Conservation (phyloP, 2,113 vertebrate species). For the Pholis gunnellus region DNA sequence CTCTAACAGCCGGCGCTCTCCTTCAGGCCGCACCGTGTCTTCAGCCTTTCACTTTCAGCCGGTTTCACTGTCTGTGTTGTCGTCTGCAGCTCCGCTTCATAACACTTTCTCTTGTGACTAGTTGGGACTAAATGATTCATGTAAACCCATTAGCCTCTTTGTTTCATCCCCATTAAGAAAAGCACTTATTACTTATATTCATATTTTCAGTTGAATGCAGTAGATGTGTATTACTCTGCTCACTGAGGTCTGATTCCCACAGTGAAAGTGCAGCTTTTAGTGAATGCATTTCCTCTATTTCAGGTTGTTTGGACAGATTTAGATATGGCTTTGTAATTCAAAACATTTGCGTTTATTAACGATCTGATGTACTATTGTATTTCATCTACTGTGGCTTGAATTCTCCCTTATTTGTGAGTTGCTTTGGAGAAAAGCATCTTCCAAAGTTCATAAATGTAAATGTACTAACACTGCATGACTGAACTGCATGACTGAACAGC, state of each 20-base stretch:
- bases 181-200: background rate
- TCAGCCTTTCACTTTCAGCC: background rate
- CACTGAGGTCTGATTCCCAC: background rate
- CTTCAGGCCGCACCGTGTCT: conserved; percentile 16
- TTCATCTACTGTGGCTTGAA: background rate
- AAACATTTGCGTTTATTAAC: background rate
- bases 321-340: background rate
- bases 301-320: background rate
- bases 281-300: background rate
- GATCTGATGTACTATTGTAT: background rate
- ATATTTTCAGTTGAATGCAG: conserved; percentile 4
- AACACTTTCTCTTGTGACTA: conserved; percentile 12
- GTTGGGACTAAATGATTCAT: conserved; percentile 3
- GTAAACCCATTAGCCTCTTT: conserved; percentile 27
- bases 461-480: background rate
- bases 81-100: conserved; percentile 3
- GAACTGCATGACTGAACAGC: background rate
- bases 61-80: background rate
- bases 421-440: background rate
- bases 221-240: background rate
- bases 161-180: background rate
- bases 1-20: background rate
- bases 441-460: background rate
- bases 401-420: background rate
- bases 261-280: background rate